Evolutionary conservation across 2,888 invertebrate species (phyloP), one percentile per base, ranked within the genome.

Genomic region (Xylota segnis): DNA sequence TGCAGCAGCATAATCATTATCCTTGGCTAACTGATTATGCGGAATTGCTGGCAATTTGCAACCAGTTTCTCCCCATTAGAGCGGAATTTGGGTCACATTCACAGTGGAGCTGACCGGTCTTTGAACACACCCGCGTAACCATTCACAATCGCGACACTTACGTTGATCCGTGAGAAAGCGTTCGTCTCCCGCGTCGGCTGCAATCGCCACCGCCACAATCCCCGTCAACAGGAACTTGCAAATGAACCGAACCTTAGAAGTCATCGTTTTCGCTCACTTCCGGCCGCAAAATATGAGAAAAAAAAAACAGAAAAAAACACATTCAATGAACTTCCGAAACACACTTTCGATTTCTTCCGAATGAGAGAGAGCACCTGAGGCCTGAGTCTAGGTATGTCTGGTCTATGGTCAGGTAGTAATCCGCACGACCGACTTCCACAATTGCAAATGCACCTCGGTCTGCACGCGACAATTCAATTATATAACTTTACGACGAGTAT

Each of bases 401-500:
- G 45, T 61, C 29, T 77, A 10, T 54, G 45, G 45, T 61, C 29
- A 54, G 6, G 45, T 45, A 43, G 29, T 71, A 81, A 75, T 86
- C 86, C 86, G 86, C 86, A 86, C 86, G 72, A 86, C 72, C 86
- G 86, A 72, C 81, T 81, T 77, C 81, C 81, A 81, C 81, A 82
- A 86, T 86, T 29, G 63, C 86, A 82, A 86, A 86, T 86, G 86
- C 82, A 68, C 72, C 81, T 50, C 76, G 23, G 59, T 56, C 81
- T 68, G 76, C 86, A 82, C 86, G 81, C 81, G 81, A 82, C 86
- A 86, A 82, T 86, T 86, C 86, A 86, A 86, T 86, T 86, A 86
- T 86, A 86, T 86, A 86, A 86, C 81, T 86, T 86, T 82, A 37
- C 81, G 75, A 75, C 59, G 65, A 45, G 29, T 65, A 34, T 56